phyloP scores from a whole-genome alignment of 2,113 vertebrate genomes.

The Otocyon megalotis region DNA sequence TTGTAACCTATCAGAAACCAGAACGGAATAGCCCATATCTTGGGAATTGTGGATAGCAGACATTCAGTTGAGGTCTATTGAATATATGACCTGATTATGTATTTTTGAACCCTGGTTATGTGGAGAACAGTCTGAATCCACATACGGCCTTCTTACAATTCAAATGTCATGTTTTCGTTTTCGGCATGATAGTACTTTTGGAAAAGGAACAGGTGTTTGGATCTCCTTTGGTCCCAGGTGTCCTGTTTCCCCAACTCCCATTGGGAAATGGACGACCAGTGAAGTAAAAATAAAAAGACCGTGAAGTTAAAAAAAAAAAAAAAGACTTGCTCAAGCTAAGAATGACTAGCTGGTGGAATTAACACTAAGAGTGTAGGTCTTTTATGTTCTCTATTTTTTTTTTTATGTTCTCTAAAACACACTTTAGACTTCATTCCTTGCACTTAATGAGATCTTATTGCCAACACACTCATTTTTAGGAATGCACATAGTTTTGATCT shows the following conservation, averaged over 20 bases:
- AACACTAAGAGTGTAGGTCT: neutral
- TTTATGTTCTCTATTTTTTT: neutral
- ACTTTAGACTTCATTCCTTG: neutral
- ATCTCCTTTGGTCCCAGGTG: neutral
- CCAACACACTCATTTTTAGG: neutral
- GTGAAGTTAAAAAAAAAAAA: neutral
- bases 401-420: neutral
- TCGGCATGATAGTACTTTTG: neutral
- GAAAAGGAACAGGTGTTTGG: neutral
- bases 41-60: neutral
- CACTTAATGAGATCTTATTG: neutral
- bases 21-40: neutral
- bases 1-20: constrained; percentile 44
- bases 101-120: constrained; percentile 42
- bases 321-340: neutral
- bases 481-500: neutral
- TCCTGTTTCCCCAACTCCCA: neutral
- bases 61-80: constrained; percentile 5
- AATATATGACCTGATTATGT: neutral
- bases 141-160: neutral
- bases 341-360: neutral
- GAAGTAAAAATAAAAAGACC: neutral
- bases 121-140: constrained; percentile 33
- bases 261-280: neutral
- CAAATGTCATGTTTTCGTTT: neutral